A percentile compares a stretch with the other conserved stretches of the same genome.
Evolutionary conservation across 2,113 vertebrate genomes (phyloP).

Genomic region (Gadus chalcogrammus): DNA sequence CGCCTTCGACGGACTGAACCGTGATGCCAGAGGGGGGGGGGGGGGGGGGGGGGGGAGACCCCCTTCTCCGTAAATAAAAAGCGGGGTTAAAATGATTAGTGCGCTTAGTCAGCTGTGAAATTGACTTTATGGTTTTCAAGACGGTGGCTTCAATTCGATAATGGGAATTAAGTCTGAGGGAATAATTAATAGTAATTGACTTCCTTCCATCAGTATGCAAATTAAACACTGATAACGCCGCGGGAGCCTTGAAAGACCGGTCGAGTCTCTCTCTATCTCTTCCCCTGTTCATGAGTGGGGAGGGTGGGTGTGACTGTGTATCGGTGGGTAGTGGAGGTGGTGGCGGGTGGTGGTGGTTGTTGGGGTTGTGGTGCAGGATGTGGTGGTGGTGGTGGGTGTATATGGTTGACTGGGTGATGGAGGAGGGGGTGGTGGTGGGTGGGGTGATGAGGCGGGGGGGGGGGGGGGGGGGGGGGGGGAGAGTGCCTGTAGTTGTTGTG

Average conservation of each 20-base stretch:
- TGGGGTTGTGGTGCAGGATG: conserved; percentile 62
- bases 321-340: no score
- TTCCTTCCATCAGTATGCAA: conserved; percentile 74
- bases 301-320: no score
- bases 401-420: no score
- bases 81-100: conserved; percentile 62
- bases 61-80: conserved; percentile 14
- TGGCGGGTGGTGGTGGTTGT: background rate
- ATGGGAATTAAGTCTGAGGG: conserved; percentile 75
- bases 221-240: conserved; percentile 68
- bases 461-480: background rate
- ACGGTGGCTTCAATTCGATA: conserved; percentile 73
- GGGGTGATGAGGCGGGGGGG: background rate
- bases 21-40: conserved; percentile 30
- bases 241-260: conserved; percentile 65
- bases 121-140: conserved; percentile 75
- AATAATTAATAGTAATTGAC: conserved; percentile 75
- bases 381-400: conserved; percentile 32
- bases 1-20: background rate
- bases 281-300: background rate
- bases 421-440: no score
- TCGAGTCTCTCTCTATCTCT: conserved; percentile 44
- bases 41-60: background rate
- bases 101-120: conserved; percentile 73
- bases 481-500: background rate